phyloP scores from a whole-genome alignment of 2,797 vertebrate genomes.

The Artibeus lituratus region DNA sequence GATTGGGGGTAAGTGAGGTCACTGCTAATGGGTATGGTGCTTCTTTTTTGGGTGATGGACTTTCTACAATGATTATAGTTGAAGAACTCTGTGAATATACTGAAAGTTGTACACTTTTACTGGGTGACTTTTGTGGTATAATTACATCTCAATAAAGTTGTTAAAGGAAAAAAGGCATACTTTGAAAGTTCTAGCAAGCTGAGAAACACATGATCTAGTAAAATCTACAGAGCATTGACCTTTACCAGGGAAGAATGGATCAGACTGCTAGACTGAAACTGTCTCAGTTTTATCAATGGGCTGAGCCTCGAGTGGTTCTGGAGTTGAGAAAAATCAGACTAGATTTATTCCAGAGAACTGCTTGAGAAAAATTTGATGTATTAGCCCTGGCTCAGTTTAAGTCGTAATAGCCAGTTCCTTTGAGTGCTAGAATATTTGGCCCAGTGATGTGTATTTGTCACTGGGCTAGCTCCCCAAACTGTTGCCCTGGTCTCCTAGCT shows the following conservation, averaged over 20 bases:
- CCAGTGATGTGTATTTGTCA: not conserved
- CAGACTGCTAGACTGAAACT: not conserved
- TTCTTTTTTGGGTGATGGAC: not conserved
- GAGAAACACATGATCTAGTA: not conserved
- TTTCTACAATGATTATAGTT: not conserved
- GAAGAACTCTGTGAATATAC: not conserved
- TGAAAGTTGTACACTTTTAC: no score
- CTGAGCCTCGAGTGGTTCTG: not conserved
- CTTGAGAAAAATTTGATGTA: not conserved
- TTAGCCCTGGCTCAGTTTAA: not conserved
- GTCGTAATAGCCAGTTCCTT: not conserved
- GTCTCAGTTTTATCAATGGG: not conserved
- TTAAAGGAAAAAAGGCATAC: not conserved
- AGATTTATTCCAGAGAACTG: not conserved
- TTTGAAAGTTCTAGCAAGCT: not conserved
- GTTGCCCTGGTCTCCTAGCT: not conserved
- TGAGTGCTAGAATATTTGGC: not conserved
- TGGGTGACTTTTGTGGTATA: no score
- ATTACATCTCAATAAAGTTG: not conserved
- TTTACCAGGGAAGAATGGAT: not conserved
- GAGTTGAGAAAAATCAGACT: not conserved
- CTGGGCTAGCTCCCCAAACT: not conserved
- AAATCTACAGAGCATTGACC: not conserved
- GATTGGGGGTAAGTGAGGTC: not conserved
- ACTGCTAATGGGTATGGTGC: not conserved